Evolutionary conservation across 2,888 invertebrate genomes (phyloP), one percentile per base, ranked within the genome.

Genomic region (Hermodice carunculata): DNA sequence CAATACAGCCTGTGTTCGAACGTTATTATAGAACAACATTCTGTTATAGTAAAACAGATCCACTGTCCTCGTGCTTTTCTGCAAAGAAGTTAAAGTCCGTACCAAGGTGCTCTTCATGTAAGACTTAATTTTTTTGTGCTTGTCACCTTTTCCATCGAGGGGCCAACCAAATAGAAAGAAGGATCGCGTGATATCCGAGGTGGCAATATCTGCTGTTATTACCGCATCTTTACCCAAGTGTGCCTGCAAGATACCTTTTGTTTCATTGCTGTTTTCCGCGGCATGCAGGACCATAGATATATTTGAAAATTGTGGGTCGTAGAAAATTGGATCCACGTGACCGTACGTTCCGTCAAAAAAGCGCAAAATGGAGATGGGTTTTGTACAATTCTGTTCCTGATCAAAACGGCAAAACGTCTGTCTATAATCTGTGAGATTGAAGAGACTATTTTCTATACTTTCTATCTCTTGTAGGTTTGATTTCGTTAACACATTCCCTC

Each of bases 401-500:
- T 28, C 26, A 22, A 40, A n/a, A 6, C 19, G 46, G 29, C 67
- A 67, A 32, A 57, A 67, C n/a, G 26, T 51, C 24, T 19, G 22
- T 19, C 43, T 57, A 48, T 29, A 60, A 8, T 56, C 40, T 0
- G 43, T 44, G 34, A 61, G 28, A 26, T 57, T 31, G 43, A 49
- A 34, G 46, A 64, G 57, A 22, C 49, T 44, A 17, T 75, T 59
- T 60, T 79, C 78, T 2, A 80, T 71, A 2, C 60, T 51, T 43
- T 73, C 48, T 17, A 81, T 79, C 40, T 46, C 44, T 44, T 71
- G 43, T 8, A 81, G 64, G 51, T 75, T 76, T 2, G 64, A 56
- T 57, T 67, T 66, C 0, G 78, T 78, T 53, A 80, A 77, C 6
- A 81, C 67, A 53, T 80, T 81, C n/a, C n/a, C n/a, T n/a, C n/a